Percentiles rank a stretch among this genome's conserved stretches.
These are phyloP conservation scores for Stenichneumon culpator DNA, from an alignment of 2,888 invertebrate species.

Conservation along the genomic window DNA sequence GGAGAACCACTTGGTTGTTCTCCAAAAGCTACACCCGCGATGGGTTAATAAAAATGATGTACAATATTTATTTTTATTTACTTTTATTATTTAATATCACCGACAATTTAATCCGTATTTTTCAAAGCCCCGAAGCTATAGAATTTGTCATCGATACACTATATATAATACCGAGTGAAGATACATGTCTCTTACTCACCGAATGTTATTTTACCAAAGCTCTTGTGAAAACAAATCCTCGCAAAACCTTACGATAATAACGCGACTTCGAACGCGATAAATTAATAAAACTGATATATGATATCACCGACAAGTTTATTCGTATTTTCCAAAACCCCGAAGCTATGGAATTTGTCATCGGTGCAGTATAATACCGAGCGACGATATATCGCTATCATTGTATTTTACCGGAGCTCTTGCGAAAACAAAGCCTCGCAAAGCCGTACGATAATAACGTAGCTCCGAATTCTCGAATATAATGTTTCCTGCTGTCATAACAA, in stretches of 20 bases:
- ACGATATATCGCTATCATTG: neutral
- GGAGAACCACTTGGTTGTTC: slow-evolving; percentile 12
- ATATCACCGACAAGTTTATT: slow-evolving; percentile 5
- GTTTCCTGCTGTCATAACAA: neutral
- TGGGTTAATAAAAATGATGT: neutral
- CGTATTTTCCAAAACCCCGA: slow-evolving; percentile 6
- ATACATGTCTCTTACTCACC: neutral
- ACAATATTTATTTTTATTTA: neutral
- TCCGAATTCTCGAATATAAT: neutral
- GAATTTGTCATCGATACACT: slow-evolving; percentile 3
- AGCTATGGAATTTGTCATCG: slow-evolving; percentile 8
- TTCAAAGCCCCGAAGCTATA: neutral
- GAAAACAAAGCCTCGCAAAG: neutral
- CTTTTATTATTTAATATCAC: neutral
- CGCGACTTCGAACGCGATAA: neutral
- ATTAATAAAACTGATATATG: slow-evolving; percentile 4
- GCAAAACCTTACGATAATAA: neutral
- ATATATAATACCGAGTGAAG: no score
- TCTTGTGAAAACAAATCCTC: neutral
- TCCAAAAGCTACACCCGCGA: neutral
- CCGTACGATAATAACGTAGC: neutral
- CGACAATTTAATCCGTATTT: slow-evolving; percentile 11
- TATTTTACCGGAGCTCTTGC: neutral
- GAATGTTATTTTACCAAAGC: neutral
- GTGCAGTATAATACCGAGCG: no score